Conservation (phyloP, 2,888 invertebrate genomes). For the Anaspis maculata region DNA sequence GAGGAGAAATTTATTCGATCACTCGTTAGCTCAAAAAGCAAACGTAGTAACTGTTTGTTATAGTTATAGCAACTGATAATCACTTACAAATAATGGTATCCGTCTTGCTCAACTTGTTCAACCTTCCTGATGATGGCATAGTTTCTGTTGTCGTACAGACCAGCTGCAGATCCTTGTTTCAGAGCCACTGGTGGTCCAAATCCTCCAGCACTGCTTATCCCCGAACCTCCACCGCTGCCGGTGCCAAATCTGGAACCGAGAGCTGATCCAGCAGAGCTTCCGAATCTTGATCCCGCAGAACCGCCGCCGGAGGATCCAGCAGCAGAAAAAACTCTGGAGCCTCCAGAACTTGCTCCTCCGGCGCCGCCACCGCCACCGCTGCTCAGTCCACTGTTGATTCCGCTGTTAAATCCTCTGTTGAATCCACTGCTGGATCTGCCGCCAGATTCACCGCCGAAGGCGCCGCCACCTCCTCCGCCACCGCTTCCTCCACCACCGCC, state of each 20-base stretch:
- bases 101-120: conserved; percentile 46
- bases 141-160: conserved; percentile 37
- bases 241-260: conserved; percentile 6
- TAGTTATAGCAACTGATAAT: background rate
- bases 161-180: conserved; percentile 19
- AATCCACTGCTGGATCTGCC: background rate
- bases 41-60: conserved; percentile 1
- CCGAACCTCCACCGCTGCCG: conserved; percentile 18
- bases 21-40: too few relatives aligned
- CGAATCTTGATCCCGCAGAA: too few relatives aligned
- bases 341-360: conserved; percentile 8
- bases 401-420: too few relatives aligned
- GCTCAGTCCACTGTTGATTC: too few relatives aligned
- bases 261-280: too few relatives aligned
- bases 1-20: too few relatives aligned
- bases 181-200: conserved; percentile 12
- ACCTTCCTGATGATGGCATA: conserved; percentile 50
- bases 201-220: conserved; percentile 4
- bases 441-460: conserved; percentile 1
- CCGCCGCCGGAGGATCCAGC: too few relatives aligned
- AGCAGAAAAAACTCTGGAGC: too few relatives aligned
- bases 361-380: conserved; percentile 6
- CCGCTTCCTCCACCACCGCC: conserved; percentile 21
- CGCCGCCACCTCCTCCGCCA: conserved; percentile 23
- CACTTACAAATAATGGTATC: conserved; percentile 49